Evolutionary conservation across 2,113 vertebrate species (phyloP).

Genomic region (Phrynosoma blainvillii): DNA sequence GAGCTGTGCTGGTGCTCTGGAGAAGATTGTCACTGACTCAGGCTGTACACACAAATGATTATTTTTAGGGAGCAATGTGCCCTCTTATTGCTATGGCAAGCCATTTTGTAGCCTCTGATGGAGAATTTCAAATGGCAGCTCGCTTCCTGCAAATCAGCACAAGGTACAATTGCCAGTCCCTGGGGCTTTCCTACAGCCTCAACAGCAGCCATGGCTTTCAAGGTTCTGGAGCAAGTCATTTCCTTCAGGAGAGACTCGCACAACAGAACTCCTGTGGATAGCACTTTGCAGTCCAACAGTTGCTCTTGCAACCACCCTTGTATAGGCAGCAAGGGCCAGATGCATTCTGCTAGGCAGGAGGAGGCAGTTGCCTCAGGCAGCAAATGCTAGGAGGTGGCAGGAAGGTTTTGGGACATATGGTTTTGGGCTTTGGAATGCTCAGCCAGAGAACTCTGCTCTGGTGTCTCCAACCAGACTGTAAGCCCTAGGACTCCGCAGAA

Average conservation of each 20-base stretch:
- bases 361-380: not conserved
- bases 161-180: not conserved
- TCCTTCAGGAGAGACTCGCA: not conserved
- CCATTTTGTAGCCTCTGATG: not conserved
- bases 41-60: not conserved
- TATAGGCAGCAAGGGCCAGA: not conserved
- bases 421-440: too few species aligned
- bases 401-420: not conserved
- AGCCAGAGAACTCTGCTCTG: too few species aligned
- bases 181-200: not conserved
- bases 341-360: not conserved
- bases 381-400: not conserved
- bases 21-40: conserved; percentile 5
- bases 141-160: not conserved
- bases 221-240: not conserved
- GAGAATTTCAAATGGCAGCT: not conserved
- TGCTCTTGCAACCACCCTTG: not conserved
- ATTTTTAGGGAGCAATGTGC: not conserved
- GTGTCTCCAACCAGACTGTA: too few species aligned
- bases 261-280: not conserved
- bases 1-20: not conserved
- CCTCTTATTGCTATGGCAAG: not conserved
- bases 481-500: too few species aligned
- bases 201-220: not conserved
- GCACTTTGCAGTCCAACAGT: not conserved